Conservation (phyloP, 2,888 invertebrate species). For the Eremobia ochroleuca region DNA sequence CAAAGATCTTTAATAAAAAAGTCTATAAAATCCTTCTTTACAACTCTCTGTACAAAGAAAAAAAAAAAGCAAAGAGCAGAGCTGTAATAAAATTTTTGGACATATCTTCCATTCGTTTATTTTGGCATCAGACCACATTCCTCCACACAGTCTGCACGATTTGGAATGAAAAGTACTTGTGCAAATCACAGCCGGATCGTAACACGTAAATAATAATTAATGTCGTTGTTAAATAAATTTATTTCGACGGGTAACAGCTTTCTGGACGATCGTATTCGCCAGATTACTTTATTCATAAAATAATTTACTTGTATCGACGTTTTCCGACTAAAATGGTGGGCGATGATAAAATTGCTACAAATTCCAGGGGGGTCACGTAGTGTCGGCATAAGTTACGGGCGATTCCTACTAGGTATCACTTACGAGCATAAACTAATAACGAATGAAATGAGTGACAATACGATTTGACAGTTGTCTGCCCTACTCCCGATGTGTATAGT, state of each 20-base stretch:
- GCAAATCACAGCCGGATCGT: conserved; percentile 55
- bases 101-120: conserved; percentile 29
- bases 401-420: neutral
- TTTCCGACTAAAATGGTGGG: conserved; percentile 2
- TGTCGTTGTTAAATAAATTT: conserved; percentile 57
- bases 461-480: neutral
- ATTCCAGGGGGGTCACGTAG: neutral
- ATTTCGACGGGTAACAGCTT: conserved; percentile 51
- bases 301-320: conserved; percentile 18
- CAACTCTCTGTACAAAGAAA: conserved; percentile 13
- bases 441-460: neutral
- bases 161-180: conserved; percentile 58
- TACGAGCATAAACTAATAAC: neutral
- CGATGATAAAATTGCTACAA: neutral
- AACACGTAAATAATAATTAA: conserved; percentile 61
- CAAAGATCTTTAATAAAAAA: conserved; percentile 48
- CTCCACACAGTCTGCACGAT: conserved; percentile 35
- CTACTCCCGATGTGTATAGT: neutral
- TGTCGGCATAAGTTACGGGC: neutral
- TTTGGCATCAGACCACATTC: conserved; percentile 61
- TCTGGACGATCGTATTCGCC: conserved; percentile 29
- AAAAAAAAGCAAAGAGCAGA: too few relatives aligned
- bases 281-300: conserved; percentile 44
- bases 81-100: conserved; percentile 34
- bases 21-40: conserved; percentile 37